phyloP scores from a whole-genome alignment of 2,888 invertebrate species.

The Hermodice carunculata region DNA sequence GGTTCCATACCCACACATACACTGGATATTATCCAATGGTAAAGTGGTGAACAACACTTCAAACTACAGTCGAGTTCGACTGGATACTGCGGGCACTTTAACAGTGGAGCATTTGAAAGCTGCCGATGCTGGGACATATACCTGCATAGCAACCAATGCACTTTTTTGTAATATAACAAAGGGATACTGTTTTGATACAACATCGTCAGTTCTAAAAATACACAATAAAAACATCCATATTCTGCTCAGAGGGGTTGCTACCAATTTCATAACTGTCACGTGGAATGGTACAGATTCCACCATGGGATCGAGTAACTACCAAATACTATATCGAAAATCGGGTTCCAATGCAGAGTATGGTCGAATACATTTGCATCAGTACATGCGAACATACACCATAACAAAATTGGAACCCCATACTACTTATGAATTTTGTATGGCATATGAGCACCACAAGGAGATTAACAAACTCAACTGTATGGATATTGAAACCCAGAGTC shows the following conservation, averaged over 20 bases:
- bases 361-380: constrained; percentile 50
- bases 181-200: constrained; percentile 61
- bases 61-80: constrained; percentile 54
- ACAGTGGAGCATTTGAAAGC: constrained; percentile 30
- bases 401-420: constrained; percentile 67
- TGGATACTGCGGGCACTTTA: constrained; percentile 49
- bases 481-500: constrained; percentile 26
- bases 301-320: constrained; percentile 48
- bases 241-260: constrained; percentile 60
- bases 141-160: constrained; percentile 68
- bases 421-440: constrained; percentile 70
- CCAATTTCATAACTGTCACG: constrained; percentile 65
- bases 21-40: constrained; percentile 69
- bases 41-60: constrained; percentile 57
- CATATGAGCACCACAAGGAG: constrained; percentile 50
- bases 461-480: constrained; percentile 63
- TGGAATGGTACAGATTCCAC: constrained; percentile 55
- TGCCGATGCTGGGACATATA: constrained; percentile 68
- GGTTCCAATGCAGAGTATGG: constrained; percentile 47
- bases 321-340: constrained; percentile 60
- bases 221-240: constrained; percentile 67
- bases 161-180: too few species aligned
- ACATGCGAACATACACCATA: constrained; percentile 67
- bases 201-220: constrained; percentile 61
- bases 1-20: constrained; percentile 66